Base-by-base conservation (phyloP, 2,113 vertebrate genomes). In the Oncorhynchus keta region DNA sequence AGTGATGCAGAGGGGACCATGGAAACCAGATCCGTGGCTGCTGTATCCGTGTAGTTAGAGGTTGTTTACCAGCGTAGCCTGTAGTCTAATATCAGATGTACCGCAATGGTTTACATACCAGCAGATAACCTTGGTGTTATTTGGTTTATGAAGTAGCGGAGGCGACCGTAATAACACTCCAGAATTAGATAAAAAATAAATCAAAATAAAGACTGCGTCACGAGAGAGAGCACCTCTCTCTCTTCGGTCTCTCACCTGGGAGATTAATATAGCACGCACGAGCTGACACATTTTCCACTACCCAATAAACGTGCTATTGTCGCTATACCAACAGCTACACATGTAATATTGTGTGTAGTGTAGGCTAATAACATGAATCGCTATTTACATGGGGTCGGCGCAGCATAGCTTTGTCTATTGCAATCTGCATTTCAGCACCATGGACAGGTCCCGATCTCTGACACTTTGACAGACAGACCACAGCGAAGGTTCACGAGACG, bases 211-310 rank as follows among this genome's bases (percentile, higher is more conserved):
- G 71, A 83, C 77, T 90, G 90, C 82, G 86, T 91, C 87, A 90
- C 81, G 79, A 79, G 57, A 79, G 49, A 80, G 66, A 66, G 76
- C n/a, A n/a, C n/a, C n/a, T n/a, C n/a, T n/a, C n/a, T n/a, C n/a
- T n/a, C n/a, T 39, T 73, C 74, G 72, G 48, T 68, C 79, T 77
- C 72, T 90, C 90, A 86, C 85, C 82, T 87, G 86, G 75, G 32
- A 61, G 79, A 89, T 81, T 83, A 90, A 86, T 86, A 67, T 79
- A 81, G 82, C 85, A 89, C 83, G 87, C 85, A 83, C 84, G 71
- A 84, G 82, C 82, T 87, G 87, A 89, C 85, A 88, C 83, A 84
- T 85, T 89, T 88, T 86, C 76, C 81, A 81, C 84, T 85, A 80
- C 81, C 83, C 85, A 87, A 68, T 86, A 84, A 86, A 78, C 76